A percentile compares a stretch with the other conserved stretches of the same genome.
Conservation (phyloP, 2,888 invertebrate species). For the Orthonevra nobilis region DNA sequence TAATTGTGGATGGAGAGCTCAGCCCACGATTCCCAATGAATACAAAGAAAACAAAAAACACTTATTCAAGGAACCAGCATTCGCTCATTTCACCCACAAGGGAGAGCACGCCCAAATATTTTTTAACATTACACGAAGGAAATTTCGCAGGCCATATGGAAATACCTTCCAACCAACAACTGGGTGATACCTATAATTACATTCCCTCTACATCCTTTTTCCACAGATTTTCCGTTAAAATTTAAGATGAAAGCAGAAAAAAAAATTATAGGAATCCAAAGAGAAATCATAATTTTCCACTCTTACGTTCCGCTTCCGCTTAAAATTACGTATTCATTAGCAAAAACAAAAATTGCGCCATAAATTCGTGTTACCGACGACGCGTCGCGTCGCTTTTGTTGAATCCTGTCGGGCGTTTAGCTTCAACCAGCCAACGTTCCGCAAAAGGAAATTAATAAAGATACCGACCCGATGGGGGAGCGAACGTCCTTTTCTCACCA, state of each 20-base stretch:
- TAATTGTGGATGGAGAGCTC: too few relatives aligned
- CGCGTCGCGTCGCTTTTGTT: not conserved
- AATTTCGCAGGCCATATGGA: too few relatives aligned
- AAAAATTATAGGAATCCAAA: not conserved
- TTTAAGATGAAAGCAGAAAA: slow-evolving; percentile 3
- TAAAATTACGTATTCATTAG: slow-evolving; percentile 62
- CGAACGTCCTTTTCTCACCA: too few relatives aligned
- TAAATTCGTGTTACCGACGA: slow-evolving; percentile 36
- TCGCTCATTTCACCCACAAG: too few relatives aligned
- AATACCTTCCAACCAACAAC: not conserved
- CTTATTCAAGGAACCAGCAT: not conserved
- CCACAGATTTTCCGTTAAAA: slow-evolving; percentile 9
- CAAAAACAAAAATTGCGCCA: slow-evolving; percentile 40
- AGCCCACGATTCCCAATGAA: too few relatives aligned
- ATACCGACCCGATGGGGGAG: not conserved
- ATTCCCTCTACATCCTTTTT: slow-evolving; percentile 22
- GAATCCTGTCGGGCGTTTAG: slow-evolving; percentile 23
- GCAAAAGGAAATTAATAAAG: slow-evolving; percentile 41
- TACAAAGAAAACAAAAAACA: not conserved
- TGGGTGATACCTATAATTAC: slow-evolving; percentile 33
- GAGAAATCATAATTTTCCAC: slow-evolving; percentile 36
- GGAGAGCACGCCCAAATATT: too few relatives aligned
- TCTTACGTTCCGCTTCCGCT: slow-evolving; percentile 37
- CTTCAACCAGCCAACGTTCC: slow-evolving; percentile 4
- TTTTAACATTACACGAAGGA: too few relatives aligned